Evolutionary conservation across 1,140 invertebrate species (phyloP).

Genomic region (Drosophila punjabiensis): DNA sequence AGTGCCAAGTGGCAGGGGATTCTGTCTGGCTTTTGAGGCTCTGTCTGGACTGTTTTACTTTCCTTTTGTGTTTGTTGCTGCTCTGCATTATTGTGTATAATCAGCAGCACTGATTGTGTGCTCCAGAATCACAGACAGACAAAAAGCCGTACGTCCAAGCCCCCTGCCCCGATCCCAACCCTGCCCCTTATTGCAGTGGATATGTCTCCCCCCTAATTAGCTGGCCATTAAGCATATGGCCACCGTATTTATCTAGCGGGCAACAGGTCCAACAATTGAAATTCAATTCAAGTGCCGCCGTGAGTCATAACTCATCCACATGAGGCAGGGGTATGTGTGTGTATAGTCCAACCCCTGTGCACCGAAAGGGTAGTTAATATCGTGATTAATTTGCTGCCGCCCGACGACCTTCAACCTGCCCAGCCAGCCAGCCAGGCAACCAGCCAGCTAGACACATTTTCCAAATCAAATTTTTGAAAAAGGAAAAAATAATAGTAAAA

Average conservation of each 20-base stretch:
- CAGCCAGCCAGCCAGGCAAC: slow-evolving; percentile 17
- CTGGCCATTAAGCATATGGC: slow-evolving; percentile 51
- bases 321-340: slow-evolving; percentile 5
- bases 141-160: slow-evolving; percentile 4
- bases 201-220: slow-evolving; percentile 47
- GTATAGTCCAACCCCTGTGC: slow-evolving; percentile 21
- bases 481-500: slow-evolving; percentile 29
- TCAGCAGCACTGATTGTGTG: slow-evolving; percentile 65
- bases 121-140: slow-evolving; percentile 27
- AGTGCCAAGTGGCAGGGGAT: slow-evolving; percentile 9
- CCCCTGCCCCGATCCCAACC: not conserved
- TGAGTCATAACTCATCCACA: slow-evolving; percentile 68
- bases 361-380: slow-evolving; percentile 72
- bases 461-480: slow-evolving; percentile 77
- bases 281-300: slow-evolving; percentile 71
- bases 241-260: slow-evolving; percentile 26
- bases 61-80: slow-evolving; percentile 49
- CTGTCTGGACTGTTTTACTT: slow-evolving; percentile 43
- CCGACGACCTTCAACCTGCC: slow-evolving; percentile 51
- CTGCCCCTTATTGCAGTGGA: not conserved
- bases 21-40: slow-evolving; percentile 55
- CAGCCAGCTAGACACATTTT: slow-evolving; percentile 67
- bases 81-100: slow-evolving; percentile 63
- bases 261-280: slow-evolving; percentile 66
- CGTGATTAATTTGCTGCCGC: slow-evolving; percentile 72